A percentile compares a stretch with the other conserved stretches of the same genome.
These are phyloP conservation scores for Aurelia sp. DNA, from an alignment of 30 jellyfish, hydroid and myxozoan genomes.

Conservation along the genomic window DNA sequence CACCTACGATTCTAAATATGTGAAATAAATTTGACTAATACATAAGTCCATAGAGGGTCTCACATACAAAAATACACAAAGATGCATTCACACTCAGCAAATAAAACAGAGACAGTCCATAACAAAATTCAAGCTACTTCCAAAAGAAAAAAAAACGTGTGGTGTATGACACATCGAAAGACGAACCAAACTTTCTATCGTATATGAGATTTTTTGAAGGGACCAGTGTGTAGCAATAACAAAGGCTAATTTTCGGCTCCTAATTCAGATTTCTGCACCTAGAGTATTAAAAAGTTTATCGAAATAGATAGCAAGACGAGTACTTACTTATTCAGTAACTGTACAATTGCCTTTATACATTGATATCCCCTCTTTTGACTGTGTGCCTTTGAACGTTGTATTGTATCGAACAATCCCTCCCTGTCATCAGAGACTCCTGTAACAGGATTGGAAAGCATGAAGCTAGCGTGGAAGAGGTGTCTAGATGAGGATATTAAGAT, in stretches of 20 bases:
- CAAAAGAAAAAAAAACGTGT: too few relatives aligned
- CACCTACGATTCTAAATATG: too few relatives aligned
- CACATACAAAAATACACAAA: too few relatives aligned
- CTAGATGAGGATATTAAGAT: background rate
- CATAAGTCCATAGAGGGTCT: too few relatives aligned
- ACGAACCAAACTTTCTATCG: too few relatives aligned
- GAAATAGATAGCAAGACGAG: background rate
- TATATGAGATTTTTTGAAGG: too few relatives aligned
- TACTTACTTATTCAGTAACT: slow-evolving; percentile 81
- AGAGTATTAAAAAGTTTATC: background rate
- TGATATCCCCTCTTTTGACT: slow-evolving; percentile 98
- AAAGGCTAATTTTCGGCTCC: background rate
- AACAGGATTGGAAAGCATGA: background rate
- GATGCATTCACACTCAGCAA: too few relatives aligned
- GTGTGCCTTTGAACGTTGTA: slow-evolving; percentile 95
- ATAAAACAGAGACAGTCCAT: too few relatives aligned
- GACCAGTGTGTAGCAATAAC: background rate
- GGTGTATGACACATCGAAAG: too few relatives aligned
- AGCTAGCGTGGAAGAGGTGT: background rate
- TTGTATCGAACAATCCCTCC: slow-evolving; percentile 95
- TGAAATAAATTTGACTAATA: too few relatives aligned
- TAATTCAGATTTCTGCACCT: background rate
- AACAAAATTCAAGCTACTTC: too few relatives aligned
- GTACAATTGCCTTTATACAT: slow-evolving; percentile 95
- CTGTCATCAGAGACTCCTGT: slow-evolving; percentile 98